phyloP scores from a whole-genome alignment of 2,888 invertebrate genomes.

The Rosalia funebris region DNA sequence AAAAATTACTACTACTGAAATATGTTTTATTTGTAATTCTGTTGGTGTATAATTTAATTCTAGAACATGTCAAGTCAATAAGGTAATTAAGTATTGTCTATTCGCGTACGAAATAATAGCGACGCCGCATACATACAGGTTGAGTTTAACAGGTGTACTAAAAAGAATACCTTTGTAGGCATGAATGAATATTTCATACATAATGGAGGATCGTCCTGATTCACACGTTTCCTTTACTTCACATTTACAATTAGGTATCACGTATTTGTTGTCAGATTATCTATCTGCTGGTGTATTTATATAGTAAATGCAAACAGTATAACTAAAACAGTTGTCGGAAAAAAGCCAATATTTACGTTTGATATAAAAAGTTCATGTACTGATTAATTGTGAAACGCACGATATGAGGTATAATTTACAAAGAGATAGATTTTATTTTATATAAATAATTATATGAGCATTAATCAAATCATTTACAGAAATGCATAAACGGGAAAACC shows the following conservation, averaged over 20 bases:
- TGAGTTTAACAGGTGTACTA: conserved; percentile 16
- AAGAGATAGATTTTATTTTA: no score
- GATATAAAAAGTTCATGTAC: no score
- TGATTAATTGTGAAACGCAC: no score
- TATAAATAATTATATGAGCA: no score
- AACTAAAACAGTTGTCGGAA: not conserved
- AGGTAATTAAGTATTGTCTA: conserved; percentile 6
- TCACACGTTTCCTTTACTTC: conserved; percentile 33
- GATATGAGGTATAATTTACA: no score
- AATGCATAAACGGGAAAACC: no score
- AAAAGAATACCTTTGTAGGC: conserved; percentile 3
- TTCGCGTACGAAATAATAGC: not conserved
- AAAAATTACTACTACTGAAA: not conserved
- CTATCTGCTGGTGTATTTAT: not conserved
- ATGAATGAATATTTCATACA: conserved; percentile 22
- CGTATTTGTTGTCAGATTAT: conserved; percentile 1
- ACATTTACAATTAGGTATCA: conserved; percentile 14
- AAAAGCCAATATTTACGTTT: no score
- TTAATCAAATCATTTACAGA: no score
- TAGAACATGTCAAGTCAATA: conserved; percentile 20
- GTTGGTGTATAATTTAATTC: conserved; percentile 22
- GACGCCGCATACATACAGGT: not conserved
- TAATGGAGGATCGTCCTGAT: conserved; percentile 24
- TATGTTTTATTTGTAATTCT: conserved; percentile 22
- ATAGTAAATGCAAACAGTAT: not conserved